Evolutionary conservation across 92 coral and sea anemone genomes (phyloP).

Genomic region (Heliopora coerulea): DNA sequence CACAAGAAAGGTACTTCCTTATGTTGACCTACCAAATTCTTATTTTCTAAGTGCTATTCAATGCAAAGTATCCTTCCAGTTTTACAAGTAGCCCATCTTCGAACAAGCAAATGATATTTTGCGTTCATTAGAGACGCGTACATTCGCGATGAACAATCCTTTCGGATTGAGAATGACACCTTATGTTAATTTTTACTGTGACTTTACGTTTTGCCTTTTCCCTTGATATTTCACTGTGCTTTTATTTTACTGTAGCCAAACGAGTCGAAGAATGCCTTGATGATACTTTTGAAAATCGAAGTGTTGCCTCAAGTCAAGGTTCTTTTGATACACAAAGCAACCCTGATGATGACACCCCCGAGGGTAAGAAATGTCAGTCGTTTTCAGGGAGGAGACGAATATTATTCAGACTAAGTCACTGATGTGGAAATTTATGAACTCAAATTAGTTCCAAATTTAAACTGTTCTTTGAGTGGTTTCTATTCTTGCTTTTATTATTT

Average conservation of each 20-base stretch:
- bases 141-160: not conserved
- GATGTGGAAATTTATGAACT: not conserved
- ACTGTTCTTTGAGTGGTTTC: no score
- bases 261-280: conserved; percentile 30
- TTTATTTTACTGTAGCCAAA: conserved; percentile 5
- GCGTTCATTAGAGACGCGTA: not conserved
- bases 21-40: not conserved
- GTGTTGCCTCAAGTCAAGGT: conserved; percentile 44
- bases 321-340: conserved; percentile 42
- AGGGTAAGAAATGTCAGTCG: conserved; percentile 6
- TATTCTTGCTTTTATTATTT: not conserved
- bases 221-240: not conserved
- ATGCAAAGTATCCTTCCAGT: no score
- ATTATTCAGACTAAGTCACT: not conserved
- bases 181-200: no score
- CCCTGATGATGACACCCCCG: conserved; percentile 24
- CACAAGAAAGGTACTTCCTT: conserved; percentile 1
- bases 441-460: no score
- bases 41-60: no score
- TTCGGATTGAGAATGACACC: not conserved
- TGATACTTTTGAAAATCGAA: conserved; percentile 35
- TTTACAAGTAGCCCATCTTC: not conserved
- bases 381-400: not conserved
- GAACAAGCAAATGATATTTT: not conserved
- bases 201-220: not conserved